Conservation (phyloP, 2,888 invertebrate genomes). For the Chaitophorus viminalis region DNA sequence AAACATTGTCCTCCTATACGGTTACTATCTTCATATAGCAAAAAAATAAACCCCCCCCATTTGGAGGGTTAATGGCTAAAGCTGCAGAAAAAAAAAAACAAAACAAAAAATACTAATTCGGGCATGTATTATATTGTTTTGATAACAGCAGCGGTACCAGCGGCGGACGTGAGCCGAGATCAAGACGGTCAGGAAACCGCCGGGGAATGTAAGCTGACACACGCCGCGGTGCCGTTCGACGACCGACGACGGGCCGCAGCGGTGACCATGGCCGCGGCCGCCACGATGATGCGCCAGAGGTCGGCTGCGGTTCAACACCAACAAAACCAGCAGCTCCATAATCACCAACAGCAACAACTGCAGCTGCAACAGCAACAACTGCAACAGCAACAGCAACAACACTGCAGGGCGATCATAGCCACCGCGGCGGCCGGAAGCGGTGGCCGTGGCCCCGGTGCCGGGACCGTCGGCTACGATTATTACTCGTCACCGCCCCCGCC, state of each 20-base stretch:
- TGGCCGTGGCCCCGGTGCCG: slow-evolving; percentile 50
- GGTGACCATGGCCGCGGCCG: slow-evolving; percentile 52
- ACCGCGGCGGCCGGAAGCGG: slow-evolving; percentile 47
- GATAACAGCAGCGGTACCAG: neutral
- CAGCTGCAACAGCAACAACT: slow-evolving; percentile 28
- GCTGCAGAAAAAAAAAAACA: neutral
- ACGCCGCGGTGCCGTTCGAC: slow-evolving; percentile 15
- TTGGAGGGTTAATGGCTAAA: too few species aligned
- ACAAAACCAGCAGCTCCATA: neutral
- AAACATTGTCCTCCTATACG: too few species aligned
- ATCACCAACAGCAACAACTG: neutral
- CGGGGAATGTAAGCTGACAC: neutral
- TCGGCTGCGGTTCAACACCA: slow-evolving; percentile 20
- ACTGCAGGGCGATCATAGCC: slow-evolving; percentile 27
- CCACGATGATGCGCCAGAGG: slow-evolving; percentile 35
- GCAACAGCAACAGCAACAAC: slow-evolving; percentile 32
- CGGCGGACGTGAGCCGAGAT: neutral
- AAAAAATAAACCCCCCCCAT: too few species aligned
- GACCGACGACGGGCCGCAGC: slow-evolving; percentile 32
- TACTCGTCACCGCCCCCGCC: slow-evolving; percentile 37
- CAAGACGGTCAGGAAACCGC: neutral
- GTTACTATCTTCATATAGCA: too few species aligned
- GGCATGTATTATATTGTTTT: neutral
- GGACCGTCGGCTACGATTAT: slow-evolving; percentile 40
- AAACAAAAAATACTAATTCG: neutral